Percentiles rank a stretch among this genome's conserved stretches.
These are phyloP conservation scores for Tuberolachnus salignus DNA, from an alignment of 2,888 invertebrate species.

Conservation along the genomic window DNA sequence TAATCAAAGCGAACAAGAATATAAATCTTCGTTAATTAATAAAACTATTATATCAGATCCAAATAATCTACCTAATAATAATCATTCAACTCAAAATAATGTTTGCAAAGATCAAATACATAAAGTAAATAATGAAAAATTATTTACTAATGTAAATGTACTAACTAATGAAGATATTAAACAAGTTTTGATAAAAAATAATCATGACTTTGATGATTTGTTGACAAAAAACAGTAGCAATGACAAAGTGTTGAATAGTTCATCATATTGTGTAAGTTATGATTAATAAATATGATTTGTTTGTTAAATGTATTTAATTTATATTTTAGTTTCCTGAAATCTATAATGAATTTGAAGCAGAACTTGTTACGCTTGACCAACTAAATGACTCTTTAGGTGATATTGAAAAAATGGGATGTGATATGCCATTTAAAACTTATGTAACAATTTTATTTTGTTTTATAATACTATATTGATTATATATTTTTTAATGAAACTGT, in stretches of 20 bases:
- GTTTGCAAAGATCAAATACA: not conserved
- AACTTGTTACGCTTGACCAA: constrained; percentile 30
- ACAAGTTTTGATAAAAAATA: constrained; percentile 1
- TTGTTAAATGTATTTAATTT: not conserved
- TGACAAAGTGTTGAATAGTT: not conserved
- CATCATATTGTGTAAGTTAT: constrained; percentile 4
- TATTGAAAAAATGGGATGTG: constrained; percentile 41
- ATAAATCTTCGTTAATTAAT: constrained; percentile 1
- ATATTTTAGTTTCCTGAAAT: constrained; percentile 35
- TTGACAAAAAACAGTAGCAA: constrained; percentile 9
- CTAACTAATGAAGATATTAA: constrained; percentile 20
- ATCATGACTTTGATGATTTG: not conserved
- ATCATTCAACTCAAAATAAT: not conserved
- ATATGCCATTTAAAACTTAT: constrained; percentile 1
- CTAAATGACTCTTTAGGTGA: constrained; percentile 38
- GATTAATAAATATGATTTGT: not conserved
- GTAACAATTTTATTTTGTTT: constrained; percentile 7
- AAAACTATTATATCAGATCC: not conserved
- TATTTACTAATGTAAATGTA: not conserved
- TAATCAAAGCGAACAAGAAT: not conserved
- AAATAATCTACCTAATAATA: not conserved
- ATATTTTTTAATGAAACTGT: not conserved
- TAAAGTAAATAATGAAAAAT: constrained; percentile 2
- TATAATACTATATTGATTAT: too few species aligned
- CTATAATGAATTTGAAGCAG: constrained; percentile 42